Evolutionary conservation across 2,797 vertebrate species (phyloP), one percentile per base, ranked within the genome.

Genomic region (Poecilia gillii): DNA sequence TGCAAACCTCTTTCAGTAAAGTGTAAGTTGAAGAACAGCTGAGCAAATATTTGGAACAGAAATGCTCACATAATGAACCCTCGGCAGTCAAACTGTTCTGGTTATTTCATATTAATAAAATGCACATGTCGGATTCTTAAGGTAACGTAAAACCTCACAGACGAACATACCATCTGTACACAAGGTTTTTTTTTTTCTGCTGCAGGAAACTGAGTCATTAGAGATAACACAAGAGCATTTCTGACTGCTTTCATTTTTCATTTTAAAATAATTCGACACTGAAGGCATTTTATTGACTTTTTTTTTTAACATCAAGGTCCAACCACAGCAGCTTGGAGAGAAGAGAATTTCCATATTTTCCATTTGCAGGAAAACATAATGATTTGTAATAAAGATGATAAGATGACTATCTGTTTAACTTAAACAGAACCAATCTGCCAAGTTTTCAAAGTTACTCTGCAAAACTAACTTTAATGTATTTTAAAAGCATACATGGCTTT

Each of bases 241-340:
- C 78, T 81, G 84, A 16, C 53, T 75, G 75, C 73, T 76, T 82
- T 82, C 45, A 76, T 74, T 87, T 86, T 85, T 76, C 78, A 84
- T 80, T 86, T 80, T 80, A 78, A 80, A 85, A 75, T 47, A 25
- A 39, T 68, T 84, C 74, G 73, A 46, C 64, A 74, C 80, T 70
- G 41, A 76, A 2, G 79, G 85, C 78, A 55, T 73, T 79, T 55
- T 1, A 41, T 46, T 55, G 4, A 68, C 73, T 79, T 80, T 78
- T 84, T 47, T 13, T 45, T 82, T 82, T 80, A 18, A 47, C 55
- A n/a, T 80, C 33, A 74, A 59, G n/a, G 75, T 81, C 79, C 68
- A 62, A 62, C 59, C 33, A 59, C 51, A 20, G 16, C 20, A 81
- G 57, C 33, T 78, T 75, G 57, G 62, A 6, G 41, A 41, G 59